Base-by-base conservation (phyloP, 2,113 vertebrate species). In the Tetrao urogallus region DNA sequence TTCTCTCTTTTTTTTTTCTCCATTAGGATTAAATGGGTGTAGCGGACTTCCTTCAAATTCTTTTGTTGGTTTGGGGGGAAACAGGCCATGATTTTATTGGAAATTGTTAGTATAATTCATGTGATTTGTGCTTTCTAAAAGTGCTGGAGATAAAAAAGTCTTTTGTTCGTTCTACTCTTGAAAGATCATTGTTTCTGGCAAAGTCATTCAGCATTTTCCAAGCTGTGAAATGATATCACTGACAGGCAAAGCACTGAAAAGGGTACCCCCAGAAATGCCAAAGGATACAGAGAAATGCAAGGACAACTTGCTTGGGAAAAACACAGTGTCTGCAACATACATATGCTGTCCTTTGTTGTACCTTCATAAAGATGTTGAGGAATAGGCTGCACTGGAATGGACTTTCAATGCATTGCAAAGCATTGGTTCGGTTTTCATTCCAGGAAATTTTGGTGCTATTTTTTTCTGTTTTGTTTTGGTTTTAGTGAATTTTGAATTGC, bases 181-280 rank as follows among this genome's bases (percentile, higher is more conserved):
- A 93, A 81, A 91, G 67, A 69, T 84, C 70, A 76, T 89, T 92
- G 70, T 87, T 89, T 83, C 77, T 75, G 86, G 74, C 65, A 82
- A 58, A 67, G 64, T 13, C 43, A 17, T 72, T 47, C 54, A 69
- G 60, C 60, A 38, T 85, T 84, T 84, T 88, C 21, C 65, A 58
- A 64, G 54, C n/a, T 88, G 70, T 78, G 60, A 91, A 88, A 64
- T 84, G 28, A 11, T 86, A 60, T 47, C 48, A 43, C 54, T 58
- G 43, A 48, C 16, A 69, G 48, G 42, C 20, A 0, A 86, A 82
- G 27, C 82, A 65, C 2, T 4, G 30, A 78, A 74, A 85, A 38
- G 13, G 38, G 65, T 76, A 72, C n/a, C n/a, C n/a, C 36, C 65
- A 76, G 63, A 20, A 52, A 47, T 48, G 38, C 78, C 69, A 57